Evolutionary conservation across 2,797 vertebrate species (phyloP).

Genomic region (Bucorvus abyssinicus): DNA sequence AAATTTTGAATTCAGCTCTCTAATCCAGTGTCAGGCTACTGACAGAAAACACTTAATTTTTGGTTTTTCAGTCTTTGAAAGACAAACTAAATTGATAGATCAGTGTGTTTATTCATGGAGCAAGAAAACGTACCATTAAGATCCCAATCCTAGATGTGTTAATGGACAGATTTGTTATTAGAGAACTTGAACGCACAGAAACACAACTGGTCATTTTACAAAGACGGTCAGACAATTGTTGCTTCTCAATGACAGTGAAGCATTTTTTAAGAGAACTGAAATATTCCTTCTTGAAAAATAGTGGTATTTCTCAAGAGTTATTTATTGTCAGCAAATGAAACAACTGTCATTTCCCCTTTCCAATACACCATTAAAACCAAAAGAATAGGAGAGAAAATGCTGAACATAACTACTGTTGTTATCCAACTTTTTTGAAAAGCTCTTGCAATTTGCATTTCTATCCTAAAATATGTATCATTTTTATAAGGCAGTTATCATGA

Average conservation of each 20-base stretch:
- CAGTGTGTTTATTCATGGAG: neutral
- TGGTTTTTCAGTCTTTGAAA: neutral
- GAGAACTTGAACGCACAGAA: neutral
- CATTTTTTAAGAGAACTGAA: neutral
- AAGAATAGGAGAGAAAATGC: neutral
- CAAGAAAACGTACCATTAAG: neutral
- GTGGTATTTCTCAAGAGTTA: neutral
- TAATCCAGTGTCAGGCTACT: neutral
- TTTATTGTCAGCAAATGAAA: neutral
- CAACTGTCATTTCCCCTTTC: neutral
- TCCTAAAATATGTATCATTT: neutral
- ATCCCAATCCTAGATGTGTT: neutral
- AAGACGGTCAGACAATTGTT: neutral
- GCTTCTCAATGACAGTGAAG: neutral
- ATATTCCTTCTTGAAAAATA: neutral
- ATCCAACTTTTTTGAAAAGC: neutral
- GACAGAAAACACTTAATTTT: neutral
- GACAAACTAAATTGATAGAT: neutral
- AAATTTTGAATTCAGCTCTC: neutral
- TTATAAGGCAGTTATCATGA: neutral
- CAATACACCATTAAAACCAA: neutral
- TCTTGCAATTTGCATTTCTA: neutral
- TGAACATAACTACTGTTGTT: neutral
- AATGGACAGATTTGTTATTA: neutral
- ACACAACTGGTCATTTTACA: neutral